Evolutionary conservation across 2,797 vertebrate species (phyloP).

Genomic region (Ctenopoma kingsleyae): DNA sequence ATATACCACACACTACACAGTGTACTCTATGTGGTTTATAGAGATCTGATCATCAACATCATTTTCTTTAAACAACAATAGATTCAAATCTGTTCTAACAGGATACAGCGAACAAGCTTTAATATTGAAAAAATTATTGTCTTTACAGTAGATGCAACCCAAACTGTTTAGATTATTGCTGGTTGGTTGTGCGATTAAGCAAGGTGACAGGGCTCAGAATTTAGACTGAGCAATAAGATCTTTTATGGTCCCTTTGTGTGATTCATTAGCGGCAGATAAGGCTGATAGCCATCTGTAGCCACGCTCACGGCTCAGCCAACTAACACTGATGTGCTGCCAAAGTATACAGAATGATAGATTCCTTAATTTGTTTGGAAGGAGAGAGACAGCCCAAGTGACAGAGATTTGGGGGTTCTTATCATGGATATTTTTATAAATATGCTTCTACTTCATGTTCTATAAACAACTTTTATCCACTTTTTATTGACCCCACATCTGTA

Average conservation of each 20-base stretch:
- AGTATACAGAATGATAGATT: constrained; percentile 75
- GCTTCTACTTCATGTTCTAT: constrained; percentile 47
- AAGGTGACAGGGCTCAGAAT: constrained; percentile 45
- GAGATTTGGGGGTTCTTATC: constrained; percentile 33
- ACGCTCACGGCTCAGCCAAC: constrained; percentile 62
- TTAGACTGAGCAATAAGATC: constrained; percentile 56
- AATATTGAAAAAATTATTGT: constrained; percentile 35
- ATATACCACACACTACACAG: constrained; percentile 47
- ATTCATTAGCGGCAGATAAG: constrained; percentile 81
- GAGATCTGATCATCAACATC: constrained; percentile 41
- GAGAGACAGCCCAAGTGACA: constrained; percentile 10
- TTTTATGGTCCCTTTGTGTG: constrained; percentile 65
- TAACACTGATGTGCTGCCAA: constrained; percentile 69
- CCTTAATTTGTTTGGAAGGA: constrained; percentile 69
- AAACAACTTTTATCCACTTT: constrained; percentile 33
- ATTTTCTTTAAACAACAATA: constrained; percentile 61
- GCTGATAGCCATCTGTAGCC: constrained; percentile 79
- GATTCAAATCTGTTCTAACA: constrained; percentile 16
- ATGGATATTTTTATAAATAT: constrained; percentile 50
- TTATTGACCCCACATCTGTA: constrained; percentile 5
- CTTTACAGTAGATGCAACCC: not conserved
- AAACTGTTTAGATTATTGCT: constrained; percentile 4
- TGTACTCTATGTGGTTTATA: constrained; percentile 41
- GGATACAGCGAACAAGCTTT: constrained; percentile 13
- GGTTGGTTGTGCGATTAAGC: constrained; percentile 19